Conservation (phyloP, 2,113 vertebrate genomes). For the Dasypus novemcinctus region DNA sequence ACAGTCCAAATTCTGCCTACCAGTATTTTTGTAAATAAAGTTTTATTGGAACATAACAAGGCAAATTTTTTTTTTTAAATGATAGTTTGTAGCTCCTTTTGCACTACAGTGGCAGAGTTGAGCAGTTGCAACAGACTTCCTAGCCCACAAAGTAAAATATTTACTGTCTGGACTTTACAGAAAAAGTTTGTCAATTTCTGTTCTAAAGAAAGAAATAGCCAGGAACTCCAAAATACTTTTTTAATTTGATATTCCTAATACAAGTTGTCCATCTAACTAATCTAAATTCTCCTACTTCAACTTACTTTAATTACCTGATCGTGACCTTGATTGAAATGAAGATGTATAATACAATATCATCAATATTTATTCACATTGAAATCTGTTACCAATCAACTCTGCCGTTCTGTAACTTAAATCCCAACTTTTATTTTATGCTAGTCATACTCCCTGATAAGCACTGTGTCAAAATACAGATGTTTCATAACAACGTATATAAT, state of each 20-base stretch:
- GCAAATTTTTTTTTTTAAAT: neutral
- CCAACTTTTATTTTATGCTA: slow-evolving; percentile 19
- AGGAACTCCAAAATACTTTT: neutral
- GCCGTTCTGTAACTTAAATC: neutral
- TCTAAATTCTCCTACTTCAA: neutral
- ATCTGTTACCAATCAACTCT: slow-evolving; percentile 5
- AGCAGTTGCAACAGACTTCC: neutral
- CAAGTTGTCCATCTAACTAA: neutral
- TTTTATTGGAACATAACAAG: neutral
- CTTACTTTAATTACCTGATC: slow-evolving; percentile 9
- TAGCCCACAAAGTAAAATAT: neutral
- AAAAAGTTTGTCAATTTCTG: neutral
- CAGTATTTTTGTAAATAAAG: neutral
- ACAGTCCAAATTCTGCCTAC: neutral
- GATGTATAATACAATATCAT: neutral
- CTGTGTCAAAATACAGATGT: slow-evolving; percentile 29
- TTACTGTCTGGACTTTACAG: neutral
- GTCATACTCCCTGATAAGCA: neutral
- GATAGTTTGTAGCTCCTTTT: neutral
- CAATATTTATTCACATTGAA: slow-evolving; percentile 7
- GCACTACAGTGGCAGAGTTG: neutral
- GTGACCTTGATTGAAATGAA: neutral
- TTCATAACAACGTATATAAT: neutral
- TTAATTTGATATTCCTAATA: neutral
- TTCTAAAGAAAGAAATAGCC: neutral